Percentiles rank a stretch among this genome's conserved stretches.
Conservation (phyloP, 2,113 vertebrate species). For the Clarias macrocephalus region DNA sequence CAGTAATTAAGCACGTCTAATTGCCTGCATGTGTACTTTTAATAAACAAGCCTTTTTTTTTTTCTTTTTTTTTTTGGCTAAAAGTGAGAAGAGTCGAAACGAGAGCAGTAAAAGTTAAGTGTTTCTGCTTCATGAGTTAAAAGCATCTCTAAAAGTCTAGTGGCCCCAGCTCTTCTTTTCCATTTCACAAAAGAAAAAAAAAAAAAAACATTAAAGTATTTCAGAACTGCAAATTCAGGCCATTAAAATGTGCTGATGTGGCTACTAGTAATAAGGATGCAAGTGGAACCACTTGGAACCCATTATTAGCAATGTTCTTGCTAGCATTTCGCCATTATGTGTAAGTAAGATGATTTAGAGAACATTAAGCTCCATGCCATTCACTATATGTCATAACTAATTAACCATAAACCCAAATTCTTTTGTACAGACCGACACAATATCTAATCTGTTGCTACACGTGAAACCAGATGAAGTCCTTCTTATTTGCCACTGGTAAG, state of each 20-base stretch:
- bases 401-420: background rate
- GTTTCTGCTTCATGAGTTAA: background rate
- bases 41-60: background rate
- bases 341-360: constrained; percentile 23
- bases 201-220: constrained; percentile 16
- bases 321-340: background rate
- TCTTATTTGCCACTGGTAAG: background rate
- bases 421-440: background rate
- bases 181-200: constrained; percentile 14
- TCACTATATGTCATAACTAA: constrained; percentile 8
- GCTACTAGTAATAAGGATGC: background rate
- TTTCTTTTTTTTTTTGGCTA: background rate
- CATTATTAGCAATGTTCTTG: background rate
- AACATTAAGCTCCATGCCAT: background rate
- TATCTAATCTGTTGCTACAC: background rate
- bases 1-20: constrained; percentile 27
- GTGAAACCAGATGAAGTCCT: background rate
- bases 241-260: constrained; percentile 18
- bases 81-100: background rate
- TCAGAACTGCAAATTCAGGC: background rate
- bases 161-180: background rate
- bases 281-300: background rate
- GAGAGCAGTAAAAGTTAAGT: background rate
- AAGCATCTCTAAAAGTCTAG: constrained; percentile 18
- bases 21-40: background rate